A percentile compares a stretch with the other conserved stretches of the same genome.
phyloP scores from a whole-genome alignment of 2,113 vertebrate genomes.

The Herpetotheres cachinnans region DNA sequence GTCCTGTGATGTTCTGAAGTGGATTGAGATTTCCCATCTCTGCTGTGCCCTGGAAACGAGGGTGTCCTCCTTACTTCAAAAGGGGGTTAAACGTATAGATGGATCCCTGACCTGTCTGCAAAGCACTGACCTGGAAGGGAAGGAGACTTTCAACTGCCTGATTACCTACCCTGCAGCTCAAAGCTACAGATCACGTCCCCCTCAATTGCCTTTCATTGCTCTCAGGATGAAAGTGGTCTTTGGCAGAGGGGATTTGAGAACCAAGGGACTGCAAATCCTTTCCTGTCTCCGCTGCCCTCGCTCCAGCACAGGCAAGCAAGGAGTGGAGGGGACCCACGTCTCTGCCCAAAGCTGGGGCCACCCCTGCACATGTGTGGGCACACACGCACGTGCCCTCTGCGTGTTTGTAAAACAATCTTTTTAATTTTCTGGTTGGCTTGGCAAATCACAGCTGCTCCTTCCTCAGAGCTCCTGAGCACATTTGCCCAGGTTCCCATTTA shows the following conservation, averaged over 20 bases:
- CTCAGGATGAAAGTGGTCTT: neutral
- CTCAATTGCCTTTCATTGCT: neutral
- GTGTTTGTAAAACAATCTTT: neutral
- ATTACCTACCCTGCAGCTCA: neutral
- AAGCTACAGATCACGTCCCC: neutral
- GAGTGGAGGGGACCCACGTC: rapidly evolving
- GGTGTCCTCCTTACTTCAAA: neutral
- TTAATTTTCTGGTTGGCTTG: constrained; percentile 56
- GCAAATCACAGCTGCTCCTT: constrained; percentile 42
- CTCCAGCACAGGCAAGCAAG: neutral
- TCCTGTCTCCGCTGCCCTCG: neutral
- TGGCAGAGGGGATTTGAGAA: neutral
- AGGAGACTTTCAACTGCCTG: neutral
- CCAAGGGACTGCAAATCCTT: neutral
- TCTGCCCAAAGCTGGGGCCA: neutral
- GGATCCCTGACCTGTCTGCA: constrained; percentile 2
- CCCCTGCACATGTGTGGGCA: neutral
- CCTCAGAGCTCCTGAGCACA: neutral
- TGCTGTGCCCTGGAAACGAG: neutral
- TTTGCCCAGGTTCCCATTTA: neutral
- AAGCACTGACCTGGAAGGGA: neutral
- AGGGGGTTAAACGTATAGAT: neutral
- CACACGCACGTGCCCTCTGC: neutral
- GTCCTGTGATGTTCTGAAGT: neutral
- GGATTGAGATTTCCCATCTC: neutral